Base-by-base conservation (phyloP, 2,888 invertebrate genomes). In the Pecten maximus region DNA sequence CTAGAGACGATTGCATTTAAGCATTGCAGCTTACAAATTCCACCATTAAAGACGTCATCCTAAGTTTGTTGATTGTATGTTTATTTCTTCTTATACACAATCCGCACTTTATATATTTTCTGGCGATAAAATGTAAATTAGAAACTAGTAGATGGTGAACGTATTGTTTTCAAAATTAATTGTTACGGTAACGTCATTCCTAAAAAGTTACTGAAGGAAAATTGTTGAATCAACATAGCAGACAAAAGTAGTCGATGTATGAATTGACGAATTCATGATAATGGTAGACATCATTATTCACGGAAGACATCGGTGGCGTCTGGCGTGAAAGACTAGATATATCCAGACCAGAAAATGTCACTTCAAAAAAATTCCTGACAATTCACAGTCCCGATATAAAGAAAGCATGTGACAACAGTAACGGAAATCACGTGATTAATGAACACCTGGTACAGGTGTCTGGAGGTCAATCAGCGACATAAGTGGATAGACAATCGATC, bases 401-500 rank as follows among this genome's bases (percentile, higher is more conserved):
- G n/a, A 23, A 54, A n/a, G 19, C 54, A 54, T 23, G 54, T 54
- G 54, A 54, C 54, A n/a, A 54, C n/a, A 23, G 12, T 28, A 28
- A 74, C 35, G 74, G 74, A 28, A 12, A 23, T 10, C 74, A 74
- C 28, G 74, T 74, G 74, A 74, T 10, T 0, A 28, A 35, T 28
- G 74, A 23, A 35, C 74, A 74, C 74, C 74, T 74, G 74, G 74
- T 8, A 23, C 74, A 74, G 74, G 28, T 74, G 74, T 74, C 74
- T 74, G 35, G 28, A 28, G 74, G 35, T 74, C 35, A 28, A 74
- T 74, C 35, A 74, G 10, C 74, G 15, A 35, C 8, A 2, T 74
- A 74, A 74, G 74, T 74, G 28, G 28, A 28, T 28, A 10, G 35
- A 35, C 0, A 28, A 74, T 74, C 35, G 35, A 74, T 74, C 35